phyloP scores from a whole-genome alignment of 1,140 invertebrate species.

The Antheraea pernyi region DNA sequence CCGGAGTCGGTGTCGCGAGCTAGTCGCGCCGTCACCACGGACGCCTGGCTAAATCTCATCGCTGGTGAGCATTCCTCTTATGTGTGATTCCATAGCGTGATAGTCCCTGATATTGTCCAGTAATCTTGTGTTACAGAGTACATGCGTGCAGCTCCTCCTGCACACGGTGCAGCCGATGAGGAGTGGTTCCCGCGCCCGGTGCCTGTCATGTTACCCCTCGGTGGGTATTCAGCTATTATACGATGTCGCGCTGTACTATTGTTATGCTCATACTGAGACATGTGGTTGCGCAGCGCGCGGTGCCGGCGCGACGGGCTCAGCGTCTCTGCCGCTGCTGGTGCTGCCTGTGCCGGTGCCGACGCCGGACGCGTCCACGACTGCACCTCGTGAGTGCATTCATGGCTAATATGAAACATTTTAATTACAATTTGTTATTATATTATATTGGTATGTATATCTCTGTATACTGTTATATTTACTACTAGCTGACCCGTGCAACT shows the following conservation, averaged over 20 bases:
- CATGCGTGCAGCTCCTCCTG: slow-evolving; percentile 6
- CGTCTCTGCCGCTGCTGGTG: slow-evolving; percentile 27
- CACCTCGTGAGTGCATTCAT: not conserved
- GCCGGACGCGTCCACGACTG: not conserved
- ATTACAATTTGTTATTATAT: too few relatives aligned
- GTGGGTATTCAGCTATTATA: slow-evolving; percentile 9
- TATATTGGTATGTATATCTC: too few relatives aligned
- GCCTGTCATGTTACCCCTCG: slow-evolving; percentile 15
- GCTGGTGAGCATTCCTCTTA: slow-evolving; percentile 5
- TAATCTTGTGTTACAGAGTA: slow-evolving; percentile 14
- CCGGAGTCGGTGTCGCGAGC: not conserved
- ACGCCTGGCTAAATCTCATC: slow-evolving; percentile 15
- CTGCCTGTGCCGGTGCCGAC: slow-evolving; percentile 29
- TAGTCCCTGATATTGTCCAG: not conserved
- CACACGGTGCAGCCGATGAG: not conserved
- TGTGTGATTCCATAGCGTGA: too few relatives aligned
- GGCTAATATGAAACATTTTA: too few relatives aligned
- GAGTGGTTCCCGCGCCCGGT: slow-evolving; percentile 14
- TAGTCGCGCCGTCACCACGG: not conserved
- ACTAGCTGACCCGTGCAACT: too few relatives aligned
- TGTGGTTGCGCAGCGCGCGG: not conserved
- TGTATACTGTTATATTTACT: too few relatives aligned
- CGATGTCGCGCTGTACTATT: not conserved
- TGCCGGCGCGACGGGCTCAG: not conserved
- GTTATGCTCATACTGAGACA: too few relatives aligned